Evolutionary conservation across 2,113 vertebrate genomes (phyloP).

Genomic region (Poeciliopsis turrubarensis): DNA sequence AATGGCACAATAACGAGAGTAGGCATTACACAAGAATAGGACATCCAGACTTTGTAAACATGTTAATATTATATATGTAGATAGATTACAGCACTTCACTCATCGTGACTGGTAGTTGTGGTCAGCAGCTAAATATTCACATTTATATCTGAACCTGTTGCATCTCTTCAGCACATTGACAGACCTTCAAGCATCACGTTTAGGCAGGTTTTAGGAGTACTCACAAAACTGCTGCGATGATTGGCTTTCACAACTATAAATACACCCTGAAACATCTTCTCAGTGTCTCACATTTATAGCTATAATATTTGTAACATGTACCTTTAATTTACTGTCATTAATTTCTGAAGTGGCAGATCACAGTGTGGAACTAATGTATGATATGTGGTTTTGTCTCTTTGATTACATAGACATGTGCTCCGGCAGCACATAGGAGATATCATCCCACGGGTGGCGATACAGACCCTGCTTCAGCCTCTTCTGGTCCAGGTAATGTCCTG

Average conservation of each 20-base stretch:
- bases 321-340: conserved; percentile 22
- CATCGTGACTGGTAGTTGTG: not conserved
- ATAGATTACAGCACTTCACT: conserved; percentile 12
- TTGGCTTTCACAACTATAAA: conserved; percentile 44
- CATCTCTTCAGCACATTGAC: not conserved
- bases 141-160: not conserved
- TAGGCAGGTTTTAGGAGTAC: conserved; percentile 27
- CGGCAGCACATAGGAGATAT: conserved; percentile 96
- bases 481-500: conserved; percentile 98
- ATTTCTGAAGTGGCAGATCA: conserved; percentile 20
- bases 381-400: not conserved
- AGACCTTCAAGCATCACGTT: conserved; percentile 36
- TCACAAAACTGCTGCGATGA: conserved; percentile 38
- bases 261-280: not conserved
- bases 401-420: conserved; percentile 98
- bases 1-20: conserved; percentile 44
- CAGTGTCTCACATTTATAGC: conserved; percentile 20
- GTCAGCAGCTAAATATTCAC: not conserved
- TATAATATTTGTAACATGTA: conserved; percentile 46
- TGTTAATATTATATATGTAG: not conserved
- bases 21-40: conserved; percentile 41
- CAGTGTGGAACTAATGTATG: too few relatives aligned
- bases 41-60: conserved; percentile 39
- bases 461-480: conserved; percentile 96
- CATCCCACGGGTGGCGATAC: conserved; percentile 98